Evolutionary conservation across 2,797 vertebrate species (phyloP), one percentile per base, ranked within the genome.

Genomic region (Phalanger gymnotis): DNA sequence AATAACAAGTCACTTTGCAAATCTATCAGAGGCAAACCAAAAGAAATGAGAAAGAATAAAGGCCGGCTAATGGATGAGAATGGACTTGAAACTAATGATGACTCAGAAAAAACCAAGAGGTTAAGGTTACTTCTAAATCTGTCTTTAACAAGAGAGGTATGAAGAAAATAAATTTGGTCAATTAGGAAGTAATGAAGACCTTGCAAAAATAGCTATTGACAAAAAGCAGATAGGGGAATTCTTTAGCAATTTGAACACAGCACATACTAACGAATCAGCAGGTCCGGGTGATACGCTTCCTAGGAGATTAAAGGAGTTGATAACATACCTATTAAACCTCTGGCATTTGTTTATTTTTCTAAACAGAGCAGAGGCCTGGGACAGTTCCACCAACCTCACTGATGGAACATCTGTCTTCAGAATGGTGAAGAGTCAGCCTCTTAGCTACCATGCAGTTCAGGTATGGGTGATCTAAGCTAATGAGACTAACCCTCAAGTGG

Each of bases 131-230:
- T 98, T 98, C 90, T 47, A 98, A 98, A 98, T 97, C 96, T 97
- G 93, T 98, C 96, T 98, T 98, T 98, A 98, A 98, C 97, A 98
- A 95, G 97, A 97, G 96, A 98, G 73, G 73, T 98, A 98, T 97
- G 97, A 98, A 98, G 97, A 98, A 98, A 98, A 98, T 97, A 98
- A 98, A 98, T 98, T 98, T 28, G 96, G 97, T 97, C 98, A 98
- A 98, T 98, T 98, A 98, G 97, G 98, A 98, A 98, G 97, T 98
- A 98, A 99, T 98, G 98, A 98, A 98, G 98, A 98, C 97, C 97
- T 98, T 98, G 98, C 98, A 98, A 98, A 98, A 98, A 98, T 96
- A 98, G 97, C 98, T 98, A 97, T 98, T 98, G 98, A 98, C 98
- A 98, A 98, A 99, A 98, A 97, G 94, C 97, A 97, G 40, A 54